Conservation (phyloP, 2,113 vertebrate species). For the Collichthys lucidus region DNA sequence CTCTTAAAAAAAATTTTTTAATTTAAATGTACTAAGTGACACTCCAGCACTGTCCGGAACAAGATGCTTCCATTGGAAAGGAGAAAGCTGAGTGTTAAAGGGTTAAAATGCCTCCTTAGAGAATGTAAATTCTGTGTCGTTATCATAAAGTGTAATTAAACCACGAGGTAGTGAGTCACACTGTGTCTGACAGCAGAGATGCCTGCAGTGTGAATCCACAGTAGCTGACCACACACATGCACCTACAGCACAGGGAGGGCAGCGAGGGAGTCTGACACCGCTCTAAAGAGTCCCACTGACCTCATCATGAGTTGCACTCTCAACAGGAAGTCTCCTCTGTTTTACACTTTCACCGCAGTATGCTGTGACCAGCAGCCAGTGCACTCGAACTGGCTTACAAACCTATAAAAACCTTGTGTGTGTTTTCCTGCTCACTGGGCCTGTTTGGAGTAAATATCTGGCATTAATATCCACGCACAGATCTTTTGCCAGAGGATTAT, state of each 20-base stretch:
- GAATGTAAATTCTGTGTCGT: not conserved
- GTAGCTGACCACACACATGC: conserved; percentile 24
- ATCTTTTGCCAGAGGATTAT: conserved; percentile 75
- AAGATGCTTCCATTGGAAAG: not conserved
- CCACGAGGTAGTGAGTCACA: not conserved
- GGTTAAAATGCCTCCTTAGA: not conserved
- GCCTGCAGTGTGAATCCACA: conserved; percentile 34
- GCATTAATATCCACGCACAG: conserved; percentile 63
- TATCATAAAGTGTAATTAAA: conserved; percentile 34
- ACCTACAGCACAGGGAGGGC: conserved; percentile 30
- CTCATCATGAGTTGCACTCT: conserved; percentile 55
- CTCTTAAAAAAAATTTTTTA: not conserved
- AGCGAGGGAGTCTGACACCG: conserved; percentile 40
- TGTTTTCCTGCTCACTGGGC: not conserved
- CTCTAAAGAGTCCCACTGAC: conserved; percentile 59
- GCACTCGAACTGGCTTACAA: not conserved
- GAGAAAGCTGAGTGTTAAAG: not conserved
- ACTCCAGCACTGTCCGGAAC: not conserved
- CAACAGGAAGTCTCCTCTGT: conserved; percentile 58
- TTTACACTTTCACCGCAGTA: conserved; percentile 19
- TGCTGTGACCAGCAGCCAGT: not conserved
- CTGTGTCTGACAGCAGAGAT: conserved; percentile 29
- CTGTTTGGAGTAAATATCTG: conserved; percentile 71
- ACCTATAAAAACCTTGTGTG: conserved; percentile 12
- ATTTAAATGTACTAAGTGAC: not conserved